phyloP scores from a whole-genome alignment of 2,888 invertebrate genomes.

The Morinoia aosen region DNA sequence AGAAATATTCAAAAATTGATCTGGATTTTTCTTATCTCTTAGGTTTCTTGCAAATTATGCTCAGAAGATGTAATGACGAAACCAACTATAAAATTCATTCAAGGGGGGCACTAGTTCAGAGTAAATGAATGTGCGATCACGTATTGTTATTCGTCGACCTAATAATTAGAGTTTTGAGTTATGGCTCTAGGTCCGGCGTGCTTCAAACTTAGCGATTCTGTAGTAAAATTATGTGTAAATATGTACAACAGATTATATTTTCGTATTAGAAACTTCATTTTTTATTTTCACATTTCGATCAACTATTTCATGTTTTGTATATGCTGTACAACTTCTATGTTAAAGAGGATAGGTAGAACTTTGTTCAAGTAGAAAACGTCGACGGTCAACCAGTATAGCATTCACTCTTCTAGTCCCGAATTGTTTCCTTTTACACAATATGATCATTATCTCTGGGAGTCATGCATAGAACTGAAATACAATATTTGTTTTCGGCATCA shows the following conservation, averaged over 20 bases:
- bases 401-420: neutral
- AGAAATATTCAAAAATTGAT: neutral
- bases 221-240: neutral
- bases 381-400: neutral
- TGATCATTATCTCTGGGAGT: neutral
- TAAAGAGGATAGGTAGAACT: neutral
- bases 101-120: neutral
- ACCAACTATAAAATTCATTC: neutral
- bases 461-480: neutral
- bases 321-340: neutral
- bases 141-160: neutral
- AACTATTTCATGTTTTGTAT: neutral
- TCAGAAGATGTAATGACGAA: neutral
- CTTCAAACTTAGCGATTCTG: neutral
- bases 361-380: neutral
- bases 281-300: neutral
- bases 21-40: neutral
- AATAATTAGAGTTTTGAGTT: neutral
- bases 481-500: neutral
- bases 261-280: neutral
- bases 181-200: too few relatives aligned
- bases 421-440: neutral
- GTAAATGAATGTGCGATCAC: neutral
- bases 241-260: constrained; percentile 10
- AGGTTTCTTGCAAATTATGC: neutral